Conservation (phyloP, 2,797 vertebrate species). For the Yasuhikotakia modesta region DNA sequence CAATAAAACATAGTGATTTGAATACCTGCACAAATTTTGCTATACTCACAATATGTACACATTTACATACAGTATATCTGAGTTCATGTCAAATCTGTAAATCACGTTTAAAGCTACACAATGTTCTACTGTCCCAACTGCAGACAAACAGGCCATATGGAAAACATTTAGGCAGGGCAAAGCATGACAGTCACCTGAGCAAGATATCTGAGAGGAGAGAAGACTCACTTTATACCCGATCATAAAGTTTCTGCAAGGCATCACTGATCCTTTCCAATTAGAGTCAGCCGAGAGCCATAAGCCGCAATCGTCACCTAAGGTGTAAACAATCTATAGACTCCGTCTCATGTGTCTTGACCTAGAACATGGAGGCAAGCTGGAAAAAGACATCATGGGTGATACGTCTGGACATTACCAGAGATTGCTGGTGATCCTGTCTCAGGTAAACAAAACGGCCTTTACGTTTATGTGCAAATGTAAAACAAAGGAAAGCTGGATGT, state of each 20-base stretch:
- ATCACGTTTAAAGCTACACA: too few species aligned
- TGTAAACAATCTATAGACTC: slow-evolving; percentile 57
- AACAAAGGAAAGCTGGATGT: not conserved
- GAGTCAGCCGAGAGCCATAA: slow-evolving; percentile 57
- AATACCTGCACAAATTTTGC: not conserved
- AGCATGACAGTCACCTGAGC: slow-evolving; percentile 56
- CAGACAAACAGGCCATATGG: slow-evolving; percentile 16
- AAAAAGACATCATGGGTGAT: slow-evolving; percentile 88
- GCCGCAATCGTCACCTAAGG: slow-evolving; percentile 17
- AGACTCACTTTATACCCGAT: slow-evolving; percentile 38
- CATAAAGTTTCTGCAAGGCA: slow-evolving; percentile 61
- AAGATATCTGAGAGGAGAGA: slow-evolving; percentile 53
- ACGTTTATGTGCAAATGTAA: not conserved
- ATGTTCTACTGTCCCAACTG: not conserved
- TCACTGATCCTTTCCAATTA: slow-evolving; percentile 28
- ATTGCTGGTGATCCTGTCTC: slow-evolving; percentile 89
- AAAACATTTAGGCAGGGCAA: slow-evolving; percentile 7
- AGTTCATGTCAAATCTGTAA: too few species aligned
- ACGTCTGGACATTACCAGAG: slow-evolving; percentile 89
- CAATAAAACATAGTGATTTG: too few species aligned
- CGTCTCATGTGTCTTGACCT: slow-evolving; percentile 67
- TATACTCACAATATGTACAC: not conserved
- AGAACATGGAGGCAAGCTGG: slow-evolving; percentile 87
- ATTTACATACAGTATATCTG: too few species aligned
- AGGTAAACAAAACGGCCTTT: slow-evolving; percentile 74